Percentiles rank a stretch among this genome's conserved stretches.
Conservation (phyloP, 2,113 vertebrate species). For the Alethe castanea region DNA sequence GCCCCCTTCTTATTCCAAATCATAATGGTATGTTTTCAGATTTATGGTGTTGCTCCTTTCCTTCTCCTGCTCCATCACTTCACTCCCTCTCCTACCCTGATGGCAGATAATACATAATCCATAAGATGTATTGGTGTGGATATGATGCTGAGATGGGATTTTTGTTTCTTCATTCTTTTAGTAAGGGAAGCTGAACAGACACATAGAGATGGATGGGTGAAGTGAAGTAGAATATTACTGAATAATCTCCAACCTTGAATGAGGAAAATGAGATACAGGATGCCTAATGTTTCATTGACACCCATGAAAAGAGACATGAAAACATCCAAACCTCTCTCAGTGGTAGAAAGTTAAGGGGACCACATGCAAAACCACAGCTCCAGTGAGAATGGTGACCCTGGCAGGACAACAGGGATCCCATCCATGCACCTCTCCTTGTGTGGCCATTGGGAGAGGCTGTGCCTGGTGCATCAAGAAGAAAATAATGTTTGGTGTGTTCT, state of each 20-base stretch:
- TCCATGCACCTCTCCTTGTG: not conserved
- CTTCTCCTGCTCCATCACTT: not conserved
- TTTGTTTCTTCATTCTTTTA: constrained; percentile 18
- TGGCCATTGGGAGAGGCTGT: not conserved
- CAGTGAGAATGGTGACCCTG: not conserved
- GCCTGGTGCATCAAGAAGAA: not conserved
- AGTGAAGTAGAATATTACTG: constrained; percentile 52
- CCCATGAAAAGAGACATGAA: not conserved
- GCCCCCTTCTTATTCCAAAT: not conserved
- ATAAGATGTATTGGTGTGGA: not conserved
- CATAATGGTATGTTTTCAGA: not conserved
- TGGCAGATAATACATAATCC: not conserved
- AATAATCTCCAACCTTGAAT: constrained; percentile 44
- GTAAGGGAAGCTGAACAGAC: not conserved
- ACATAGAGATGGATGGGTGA: constrained; percentile 22
- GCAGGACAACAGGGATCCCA: not conserved
- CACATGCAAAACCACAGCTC: not conserved
- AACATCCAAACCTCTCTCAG: not conserved
- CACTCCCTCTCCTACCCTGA: not conserved
- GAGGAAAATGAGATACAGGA: constrained; percentile 13
- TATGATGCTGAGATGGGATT: not conserved
- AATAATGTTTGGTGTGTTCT: not conserved
- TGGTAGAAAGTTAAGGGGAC: not conserved
- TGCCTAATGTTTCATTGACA: constrained; percentile 11
- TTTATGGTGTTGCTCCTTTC: not conserved